Conservation (phyloP, 92 coral and sea anemone genomes). For the Metridium senile region DNA sequence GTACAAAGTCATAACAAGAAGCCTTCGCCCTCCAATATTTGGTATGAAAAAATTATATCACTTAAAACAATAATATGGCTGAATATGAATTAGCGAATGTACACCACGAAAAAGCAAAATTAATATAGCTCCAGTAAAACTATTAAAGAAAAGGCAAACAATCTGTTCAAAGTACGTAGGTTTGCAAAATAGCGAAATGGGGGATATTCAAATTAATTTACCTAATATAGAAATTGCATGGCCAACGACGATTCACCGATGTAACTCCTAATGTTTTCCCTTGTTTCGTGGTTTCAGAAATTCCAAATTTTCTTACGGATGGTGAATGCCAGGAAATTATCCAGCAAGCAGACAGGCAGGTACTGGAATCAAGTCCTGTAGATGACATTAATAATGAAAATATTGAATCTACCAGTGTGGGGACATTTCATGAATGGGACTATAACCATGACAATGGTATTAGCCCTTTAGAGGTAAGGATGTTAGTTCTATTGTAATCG, state of each 20-base stretch:
- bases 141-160: too few species aligned
- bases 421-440: constrained; percentile 80
- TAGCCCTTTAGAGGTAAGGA: constrained; percentile 72
- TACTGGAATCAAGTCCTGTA: constrained; percentile 80
- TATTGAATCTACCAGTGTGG: constrained; percentile 71
- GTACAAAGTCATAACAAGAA: constrained; percentile 49
- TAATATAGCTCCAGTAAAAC: too few species aligned
- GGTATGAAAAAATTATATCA: constrained; percentile 45
- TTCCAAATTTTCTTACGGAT: constrained; percentile 77
- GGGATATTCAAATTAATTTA: too few species aligned
- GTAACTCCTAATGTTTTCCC: too few species aligned
- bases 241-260: too few species aligned
- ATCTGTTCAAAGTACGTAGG: too few species aligned
- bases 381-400: constrained; percentile 59
- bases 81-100: too few species aligned
- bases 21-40: constrained; percentile 52
- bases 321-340: constrained; percentile 72
- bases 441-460: constrained; percentile 67
- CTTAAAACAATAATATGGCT: too few species aligned
- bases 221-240: too few species aligned
- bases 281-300: constrained; percentile 75
- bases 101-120: too few species aligned
- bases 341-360: constrained; percentile 49
- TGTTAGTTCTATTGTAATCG: too few species aligned
- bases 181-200: too few species aligned